Evolutionary conservation across 2,113 vertebrate genomes (phyloP).

Genomic region (Vulpes vulpes): DNA sequence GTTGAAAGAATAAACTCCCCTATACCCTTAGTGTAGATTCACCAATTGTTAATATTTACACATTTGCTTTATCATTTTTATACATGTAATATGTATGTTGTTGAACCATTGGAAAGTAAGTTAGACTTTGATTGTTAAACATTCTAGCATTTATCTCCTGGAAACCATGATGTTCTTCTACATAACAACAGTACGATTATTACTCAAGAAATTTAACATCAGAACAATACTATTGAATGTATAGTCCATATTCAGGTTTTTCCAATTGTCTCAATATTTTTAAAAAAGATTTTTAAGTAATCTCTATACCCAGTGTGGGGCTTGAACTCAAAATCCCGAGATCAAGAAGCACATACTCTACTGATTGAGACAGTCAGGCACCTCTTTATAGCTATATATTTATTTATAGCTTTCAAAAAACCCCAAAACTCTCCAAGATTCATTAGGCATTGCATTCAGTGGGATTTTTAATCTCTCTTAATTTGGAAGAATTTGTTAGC

Average conservation of each 20-base stretch:
- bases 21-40: not conserved
- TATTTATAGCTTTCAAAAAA: not conserved
- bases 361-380: not conserved
- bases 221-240: not conserved
- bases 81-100: not conserved
- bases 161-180: not conserved
- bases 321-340: not conserved
- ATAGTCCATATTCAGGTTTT: not conserved
- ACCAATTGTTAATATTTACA: not conserved
- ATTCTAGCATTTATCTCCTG: not conserved
- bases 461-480: not conserved
- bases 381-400: not conserved
- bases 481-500: conserved; percentile 24
- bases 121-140: not conserved
- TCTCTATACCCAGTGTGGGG: not conserved
- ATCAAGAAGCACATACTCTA: not conserved
- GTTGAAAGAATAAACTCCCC: not conserved
- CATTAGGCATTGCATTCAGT: not conserved
- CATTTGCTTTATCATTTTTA: not conserved
- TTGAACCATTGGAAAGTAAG: not conserved
- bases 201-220: not conserved
- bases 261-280: not conserved
- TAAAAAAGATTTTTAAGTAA: not conserved
- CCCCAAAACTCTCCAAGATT: not conserved
- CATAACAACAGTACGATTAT: not conserved